phyloP scores from a whole-genome alignment of 2,888 invertebrate genomes.

The Hyposoter dolosus region DNA sequence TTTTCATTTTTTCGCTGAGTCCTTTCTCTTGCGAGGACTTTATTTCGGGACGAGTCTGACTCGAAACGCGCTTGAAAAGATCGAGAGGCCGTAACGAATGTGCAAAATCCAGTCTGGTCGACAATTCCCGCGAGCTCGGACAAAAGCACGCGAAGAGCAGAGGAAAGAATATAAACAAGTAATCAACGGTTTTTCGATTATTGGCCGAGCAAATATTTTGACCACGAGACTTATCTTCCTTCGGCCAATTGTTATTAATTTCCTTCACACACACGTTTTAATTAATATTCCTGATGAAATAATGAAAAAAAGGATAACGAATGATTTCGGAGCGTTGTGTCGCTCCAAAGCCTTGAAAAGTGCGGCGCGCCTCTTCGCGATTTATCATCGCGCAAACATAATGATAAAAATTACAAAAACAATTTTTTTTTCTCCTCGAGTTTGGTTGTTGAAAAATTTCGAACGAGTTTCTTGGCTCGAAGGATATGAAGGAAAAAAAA shows the following conservation, averaged over 20 bases:
- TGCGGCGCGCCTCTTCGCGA: background rate
- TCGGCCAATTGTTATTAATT: background rate
- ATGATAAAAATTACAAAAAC: conserved; percentile 17
- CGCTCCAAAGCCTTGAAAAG: background rate
- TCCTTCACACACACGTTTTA: background rate
- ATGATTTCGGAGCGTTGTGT: too few relatives aligned
- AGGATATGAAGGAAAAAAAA: conserved; percentile 26
- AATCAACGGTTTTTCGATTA: conserved; percentile 6
- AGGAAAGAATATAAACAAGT: background rate
- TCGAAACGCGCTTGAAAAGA: conserved; percentile 24
- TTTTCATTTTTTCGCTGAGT: too few relatives aligned
- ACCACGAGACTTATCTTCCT: conserved; percentile 10
- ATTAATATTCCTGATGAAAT: background rate
- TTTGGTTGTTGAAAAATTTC: conserved; percentile 41
- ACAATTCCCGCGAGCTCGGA: background rate
- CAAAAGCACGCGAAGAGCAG: background rate
- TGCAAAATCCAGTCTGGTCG: conserved; percentile 32
- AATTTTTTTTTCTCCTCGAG: conserved; percentile 4
- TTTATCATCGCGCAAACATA: conserved; percentile 13
- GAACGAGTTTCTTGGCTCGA: background rate
- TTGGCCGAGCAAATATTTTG: conserved; percentile 22
- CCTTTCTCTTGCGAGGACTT: background rate
- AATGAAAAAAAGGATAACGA: too few relatives aligned
- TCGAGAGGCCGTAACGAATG: conserved; percentile 35
- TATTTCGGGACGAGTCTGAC: conserved; percentile 2